phyloP scores from a whole-genome alignment of 1,140 invertebrate species.

The Vollenhovia emeryi region DNA sequence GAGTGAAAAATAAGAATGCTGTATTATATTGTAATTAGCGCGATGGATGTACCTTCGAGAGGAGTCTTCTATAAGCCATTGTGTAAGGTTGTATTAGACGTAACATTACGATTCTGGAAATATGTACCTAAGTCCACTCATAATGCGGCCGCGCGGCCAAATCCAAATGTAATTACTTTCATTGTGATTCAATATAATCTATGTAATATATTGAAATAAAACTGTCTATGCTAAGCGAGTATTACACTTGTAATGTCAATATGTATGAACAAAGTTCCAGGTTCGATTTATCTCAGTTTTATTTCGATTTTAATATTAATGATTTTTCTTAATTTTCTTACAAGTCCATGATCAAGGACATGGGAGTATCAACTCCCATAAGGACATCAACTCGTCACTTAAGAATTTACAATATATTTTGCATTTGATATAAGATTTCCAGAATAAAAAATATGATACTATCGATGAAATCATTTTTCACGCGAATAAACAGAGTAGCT shows the following conservation, averaged over 20 bases:
- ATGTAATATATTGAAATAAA: constrained; percentile 82
- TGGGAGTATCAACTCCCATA: no score
- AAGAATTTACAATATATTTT: constrained; percentile 38
- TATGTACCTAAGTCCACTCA: constrained; percentile 69
- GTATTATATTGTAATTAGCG: constrained; percentile 85
- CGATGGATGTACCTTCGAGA: constrained; percentile 76
- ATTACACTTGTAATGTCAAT: constrained; percentile 11
- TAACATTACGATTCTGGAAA: constrained; percentile 74
- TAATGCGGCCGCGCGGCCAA: constrained; percentile 35
- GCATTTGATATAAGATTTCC: neutral
- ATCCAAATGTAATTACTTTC: constrained; percentile 79
- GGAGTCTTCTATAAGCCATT: constrained; percentile 75
- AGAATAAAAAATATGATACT: neutral
- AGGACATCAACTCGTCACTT: neutral
- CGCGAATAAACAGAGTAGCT: neutral
- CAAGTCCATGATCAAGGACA: neutral
- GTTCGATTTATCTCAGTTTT: neutral
- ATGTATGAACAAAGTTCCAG: constrained; percentile 3
- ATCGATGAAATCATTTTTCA: neutral
- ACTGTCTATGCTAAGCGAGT: constrained; percentile 70
- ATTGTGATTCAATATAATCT: constrained; percentile 81
- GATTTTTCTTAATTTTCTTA: neutral
- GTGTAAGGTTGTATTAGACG: constrained; percentile 74
- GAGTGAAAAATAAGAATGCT: constrained; percentile 66
- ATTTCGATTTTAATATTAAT: neutral